Conservation (phyloP, 2,888 invertebrate genomes). For the Brenthis daphne region DNA sequence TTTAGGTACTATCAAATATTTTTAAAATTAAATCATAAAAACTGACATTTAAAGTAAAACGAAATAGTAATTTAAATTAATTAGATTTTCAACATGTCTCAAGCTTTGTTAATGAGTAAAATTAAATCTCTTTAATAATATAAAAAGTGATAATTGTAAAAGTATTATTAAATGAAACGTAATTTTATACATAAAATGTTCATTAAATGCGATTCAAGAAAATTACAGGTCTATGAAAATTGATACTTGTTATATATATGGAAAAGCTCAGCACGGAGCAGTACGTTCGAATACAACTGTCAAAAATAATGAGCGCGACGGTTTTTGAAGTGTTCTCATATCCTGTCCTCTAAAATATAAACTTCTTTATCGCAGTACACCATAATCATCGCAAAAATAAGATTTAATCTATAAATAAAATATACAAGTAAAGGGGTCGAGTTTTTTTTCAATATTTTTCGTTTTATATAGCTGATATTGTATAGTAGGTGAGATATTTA, state of each 20-base stretch:
- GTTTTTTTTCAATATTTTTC: too few relatives aligned
- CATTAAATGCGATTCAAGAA: not conserved
- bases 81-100: too few relatives aligned
- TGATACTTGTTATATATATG: constrained; percentile 18
- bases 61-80: too few relatives aligned
- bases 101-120: too few relatives aligned
- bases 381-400: constrained; percentile 8
- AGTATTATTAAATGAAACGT: not conserved
- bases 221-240: constrained; percentile 11
- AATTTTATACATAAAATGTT: not conserved
- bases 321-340: constrained; percentile 15
- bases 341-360: constrained; percentile 11
- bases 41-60: too few relatives aligned
- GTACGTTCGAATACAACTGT: constrained; percentile 14
- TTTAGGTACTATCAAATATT: too few relatives aligned
- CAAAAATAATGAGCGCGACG: constrained; percentile 25
- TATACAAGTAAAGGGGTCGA: too few relatives aligned
- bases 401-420: not conserved
- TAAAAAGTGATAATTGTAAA: not conserved
- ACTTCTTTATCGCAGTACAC: constrained; percentile 8
- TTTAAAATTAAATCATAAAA: too few relatives aligned
- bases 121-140: not conserved
- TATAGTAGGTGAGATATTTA: too few relatives aligned
- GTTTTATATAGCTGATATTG: too few relatives aligned
- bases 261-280: constrained; percentile 1